Evolutionary conservation across 1,140 invertebrate species (phyloP).

Genomic region (Caenorhabditis tropicalis): DNA sequence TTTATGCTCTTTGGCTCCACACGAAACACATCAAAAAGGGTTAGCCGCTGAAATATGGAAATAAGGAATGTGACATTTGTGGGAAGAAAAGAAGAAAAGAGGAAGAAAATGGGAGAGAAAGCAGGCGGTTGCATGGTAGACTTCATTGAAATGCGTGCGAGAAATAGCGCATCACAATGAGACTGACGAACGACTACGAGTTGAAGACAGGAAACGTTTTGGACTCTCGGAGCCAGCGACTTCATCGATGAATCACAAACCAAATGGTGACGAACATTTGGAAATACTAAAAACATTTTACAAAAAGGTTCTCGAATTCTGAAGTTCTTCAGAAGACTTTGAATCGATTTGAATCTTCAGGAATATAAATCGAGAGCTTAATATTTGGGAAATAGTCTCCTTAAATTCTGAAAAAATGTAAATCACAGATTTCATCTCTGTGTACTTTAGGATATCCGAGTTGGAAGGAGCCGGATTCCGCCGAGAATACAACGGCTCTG

Average conservation of each 20-base stretch:
- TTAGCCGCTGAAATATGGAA: conserved; percentile 40
- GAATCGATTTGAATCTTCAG: too few relatives aligned
- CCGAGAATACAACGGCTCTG: too few relatives aligned
- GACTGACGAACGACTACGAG: neutral
- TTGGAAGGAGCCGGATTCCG: too few relatives aligned
- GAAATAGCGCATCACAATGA: conserved; percentile 37
- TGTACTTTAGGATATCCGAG: too few relatives aligned
- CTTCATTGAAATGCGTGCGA: conserved; percentile 41
- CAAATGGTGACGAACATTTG: neutral
- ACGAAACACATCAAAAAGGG: conserved; percentile 43
- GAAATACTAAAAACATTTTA: neutral
- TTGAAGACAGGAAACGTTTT: conserved; percentile 32
- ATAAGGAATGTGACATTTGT: conserved; percentile 45
- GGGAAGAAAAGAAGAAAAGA: neutral
- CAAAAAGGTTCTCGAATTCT: neutral
- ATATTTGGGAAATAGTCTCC: too few relatives aligned
- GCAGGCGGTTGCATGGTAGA: conserved; percentile 27
- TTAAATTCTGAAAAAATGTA: too few relatives aligned
- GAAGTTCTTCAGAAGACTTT: too few relatives aligned
- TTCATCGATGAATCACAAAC: neutral
- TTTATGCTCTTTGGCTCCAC: conserved; percentile 5
- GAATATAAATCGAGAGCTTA: too few relatives aligned
- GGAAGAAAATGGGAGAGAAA: conserved; percentile 1
- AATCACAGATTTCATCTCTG: too few relatives aligned
- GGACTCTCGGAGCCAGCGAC: neutral